Evolutionary conservation across 1,140 invertebrate genomes (phyloP), one percentile per base, ranked within the genome.

Genomic region (Diploscapter pachys): DNA sequence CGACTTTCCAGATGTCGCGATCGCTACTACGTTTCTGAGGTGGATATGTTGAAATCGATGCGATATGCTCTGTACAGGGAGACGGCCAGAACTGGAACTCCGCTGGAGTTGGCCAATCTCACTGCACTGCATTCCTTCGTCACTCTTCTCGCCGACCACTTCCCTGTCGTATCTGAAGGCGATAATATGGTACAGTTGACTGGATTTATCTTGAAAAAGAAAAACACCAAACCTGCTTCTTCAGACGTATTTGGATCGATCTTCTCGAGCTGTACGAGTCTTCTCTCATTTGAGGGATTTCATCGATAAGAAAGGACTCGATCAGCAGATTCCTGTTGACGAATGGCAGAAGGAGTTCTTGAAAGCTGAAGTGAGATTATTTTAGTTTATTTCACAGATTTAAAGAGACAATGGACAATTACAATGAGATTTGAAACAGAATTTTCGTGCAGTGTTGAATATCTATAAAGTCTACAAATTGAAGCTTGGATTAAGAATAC

Each of bases 11-110:
- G 78, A 61, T 79, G 78, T 52, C 61, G 70, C 9, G 54, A 69
- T 11, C 79, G 64, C 3, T 79, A 71, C 66, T 79, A 70, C 52
- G 76, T 79, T 2, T 78, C 78, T 9, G 78, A 79, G 69, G 65
- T 74, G 5, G 78, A 79, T 62, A 79, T 79, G 77, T 72, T 79
- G 4, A 79, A 79, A 56, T 76, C 78, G 3, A 79, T 79, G 71
- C 49, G 75, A 11, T 79, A 79, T 63, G 76, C 78, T 13, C 65
- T 79, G 5, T 78, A 73, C 73, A 71, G 78, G 6, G 78, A 79
- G 53, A 66, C 75, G 2, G 78, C 77, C 5, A 52, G 76, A 53
- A 79, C 78, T 62, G 78, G 77, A 31, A 73, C 63, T 9, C 73
- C 73, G 50, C 71, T 79, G 64, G 63, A 72, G 49, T 71, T 72